phyloP scores from a whole-genome alignment of 2,797 vertebrate species.

The Dendrocincla tyrannina region DNA sequence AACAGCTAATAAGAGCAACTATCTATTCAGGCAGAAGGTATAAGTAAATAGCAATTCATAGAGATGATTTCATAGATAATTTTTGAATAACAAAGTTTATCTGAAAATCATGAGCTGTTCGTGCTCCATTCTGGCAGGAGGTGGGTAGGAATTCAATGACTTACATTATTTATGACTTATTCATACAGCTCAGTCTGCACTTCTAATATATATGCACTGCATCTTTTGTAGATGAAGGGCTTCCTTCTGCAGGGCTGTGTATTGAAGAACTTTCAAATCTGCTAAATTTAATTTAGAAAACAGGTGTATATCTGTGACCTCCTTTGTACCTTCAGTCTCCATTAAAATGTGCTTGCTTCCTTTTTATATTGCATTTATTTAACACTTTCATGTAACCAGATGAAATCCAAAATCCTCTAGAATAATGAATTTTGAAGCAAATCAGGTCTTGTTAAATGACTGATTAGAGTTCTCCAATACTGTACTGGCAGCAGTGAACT shows the following conservation, averaged over 20 bases:
- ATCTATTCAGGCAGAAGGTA: background rate
- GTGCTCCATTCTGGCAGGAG: background rate
- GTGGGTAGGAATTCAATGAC: background rate
- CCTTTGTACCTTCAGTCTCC: background rate
- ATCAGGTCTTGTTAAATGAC: background rate
- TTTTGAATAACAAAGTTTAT: conserved; percentile 31
- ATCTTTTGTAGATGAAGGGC: conserved; percentile 26
- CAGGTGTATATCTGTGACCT: background rate
- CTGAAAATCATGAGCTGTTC: conserved; percentile 30
- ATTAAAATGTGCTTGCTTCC: background rate
- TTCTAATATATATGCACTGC: background rate
- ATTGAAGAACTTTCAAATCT: background rate
- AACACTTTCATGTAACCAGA: background rate
- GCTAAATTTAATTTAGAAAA: conserved; percentile 22
- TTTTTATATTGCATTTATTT: background rate
- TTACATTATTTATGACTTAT: conserved; percentile 26
- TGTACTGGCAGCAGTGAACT: background rate
- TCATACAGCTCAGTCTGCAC: background rate
- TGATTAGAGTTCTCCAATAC: background rate
- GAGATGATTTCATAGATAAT: conserved; percentile 20
- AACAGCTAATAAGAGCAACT: background rate
- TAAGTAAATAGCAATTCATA: conserved; percentile 25
- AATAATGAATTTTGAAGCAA: background rate
- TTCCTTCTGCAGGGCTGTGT: conserved; percentile 8
- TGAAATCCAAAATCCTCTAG: background rate